A percentile compares a stretch with the other conserved stretches of the same genome.
These are phyloP conservation scores for Tupiocoris notatus DNA, from an alignment of 2,888 invertebrate genomes.

Conservation along the genomic window DNA sequence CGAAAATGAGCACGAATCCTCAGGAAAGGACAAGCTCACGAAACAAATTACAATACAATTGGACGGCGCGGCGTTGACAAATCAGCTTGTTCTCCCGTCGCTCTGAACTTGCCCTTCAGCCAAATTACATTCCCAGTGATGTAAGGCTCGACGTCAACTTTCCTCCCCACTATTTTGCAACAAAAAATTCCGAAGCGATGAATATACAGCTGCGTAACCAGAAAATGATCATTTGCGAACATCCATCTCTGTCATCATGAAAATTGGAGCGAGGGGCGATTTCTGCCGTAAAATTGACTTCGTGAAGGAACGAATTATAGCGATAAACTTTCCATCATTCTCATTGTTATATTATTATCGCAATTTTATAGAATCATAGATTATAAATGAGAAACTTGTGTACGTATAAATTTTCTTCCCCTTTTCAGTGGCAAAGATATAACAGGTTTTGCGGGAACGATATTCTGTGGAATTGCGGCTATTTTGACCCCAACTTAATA, in stretches of 20 bases:
- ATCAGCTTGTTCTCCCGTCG: neutral
- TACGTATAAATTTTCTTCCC: too few relatives aligned
- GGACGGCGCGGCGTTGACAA: constrained; percentile 20
- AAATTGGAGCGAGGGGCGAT: neutral
- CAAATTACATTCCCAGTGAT: constrained; percentile 29
- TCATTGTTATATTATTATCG: too few relatives aligned
- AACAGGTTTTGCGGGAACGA: too few relatives aligned
- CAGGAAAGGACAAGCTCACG: too few relatives aligned
- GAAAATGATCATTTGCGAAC: constrained; percentile 24
- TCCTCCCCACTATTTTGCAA: constrained; percentile 15
- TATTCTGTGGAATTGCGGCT: too few relatives aligned
- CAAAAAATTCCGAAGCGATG: too few relatives aligned
- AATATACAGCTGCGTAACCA: constrained; percentile 10
- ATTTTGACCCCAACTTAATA: too few relatives aligned
- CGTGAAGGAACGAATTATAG: neutral
- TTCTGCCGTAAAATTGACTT: constrained; percentile 3
- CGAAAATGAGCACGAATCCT: too few relatives aligned
- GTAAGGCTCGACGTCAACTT: constrained; percentile 21
- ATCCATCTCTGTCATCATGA: constrained; percentile 26
- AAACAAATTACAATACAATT: constrained; percentile 17
- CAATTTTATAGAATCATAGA: too few relatives aligned
- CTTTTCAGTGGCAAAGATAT: too few relatives aligned
- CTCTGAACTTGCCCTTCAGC: neutral
- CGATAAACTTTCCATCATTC: too few relatives aligned
- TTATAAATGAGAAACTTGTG: too few relatives aligned